phyloP scores from a whole-genome alignment of 2,797 vertebrate species.

The Clarias platycephalus region DNA sequence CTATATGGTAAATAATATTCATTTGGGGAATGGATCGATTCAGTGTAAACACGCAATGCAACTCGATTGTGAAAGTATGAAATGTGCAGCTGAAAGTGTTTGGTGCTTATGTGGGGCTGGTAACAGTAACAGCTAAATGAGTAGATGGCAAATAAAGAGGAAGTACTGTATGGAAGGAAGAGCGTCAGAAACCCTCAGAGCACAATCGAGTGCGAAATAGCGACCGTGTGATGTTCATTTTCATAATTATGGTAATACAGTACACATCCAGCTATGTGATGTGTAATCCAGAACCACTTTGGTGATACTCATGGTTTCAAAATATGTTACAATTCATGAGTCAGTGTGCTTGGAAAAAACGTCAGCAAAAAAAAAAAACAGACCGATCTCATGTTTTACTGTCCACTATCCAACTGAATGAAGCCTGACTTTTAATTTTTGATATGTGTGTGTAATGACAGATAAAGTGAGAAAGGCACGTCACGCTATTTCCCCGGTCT shows the following conservation, averaged over 20 bases:
- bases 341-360: not conserved
- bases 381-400: no score
- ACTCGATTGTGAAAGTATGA: not conserved
- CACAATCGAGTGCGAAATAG: not conserved
- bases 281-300: constrained; percentile 16
- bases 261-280: constrained; percentile 15
- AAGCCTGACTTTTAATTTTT: not conserved
- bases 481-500: constrained; percentile 41
- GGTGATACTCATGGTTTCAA: constrained; percentile 5
- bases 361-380: not conserved
- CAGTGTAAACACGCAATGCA: not conserved
- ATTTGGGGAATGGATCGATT: not conserved
- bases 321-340: not conserved
- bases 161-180: not conserved
- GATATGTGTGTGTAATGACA: not conserved
- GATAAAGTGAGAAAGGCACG: constrained; percentile 22
- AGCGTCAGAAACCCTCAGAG: not conserved
- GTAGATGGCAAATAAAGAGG: not conserved
- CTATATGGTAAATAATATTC: not conserved
- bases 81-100: constrained; percentile 1
- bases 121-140: not conserved
- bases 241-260: constrained; percentile 36
- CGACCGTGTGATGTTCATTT: constrained; percentile 6
- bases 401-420: not conserved
- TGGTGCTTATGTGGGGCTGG: not conserved